Evolutionary conservation across 2,113 vertebrate genomes (phyloP), one percentile per base, ranked within the genome.

Genomic region (Odocoileus hemionus): DNA sequence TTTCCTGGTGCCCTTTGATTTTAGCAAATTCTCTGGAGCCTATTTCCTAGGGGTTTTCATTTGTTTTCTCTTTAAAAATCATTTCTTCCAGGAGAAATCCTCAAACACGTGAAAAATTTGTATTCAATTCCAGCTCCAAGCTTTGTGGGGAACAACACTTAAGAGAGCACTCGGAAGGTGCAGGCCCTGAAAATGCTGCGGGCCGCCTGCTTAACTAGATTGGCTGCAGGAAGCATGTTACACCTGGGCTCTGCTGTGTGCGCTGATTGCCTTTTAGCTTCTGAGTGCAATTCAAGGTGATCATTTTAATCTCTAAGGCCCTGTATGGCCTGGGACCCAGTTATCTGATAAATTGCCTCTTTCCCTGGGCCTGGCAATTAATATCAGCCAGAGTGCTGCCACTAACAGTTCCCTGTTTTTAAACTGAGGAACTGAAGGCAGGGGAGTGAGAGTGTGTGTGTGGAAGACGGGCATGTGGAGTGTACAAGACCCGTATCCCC

Each of bases 211-310:
- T 96, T 97, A 93, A 97, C 95, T 94, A 93, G 97, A 98, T 97
- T 89, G 98, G 94, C 89, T 58, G 26, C 96, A 70, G 1, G 96
- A 43, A 93, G 91, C 97, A 15, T 36, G 91, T 60, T 86, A 86
- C 97, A 97, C 97, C 98, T 98, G 98, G 25, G 94, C 95, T 96
- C 97, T 43, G 92, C 78, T 5, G 0, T 15, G 97, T 82, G 64
- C 0, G 7, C 93, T 98, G 98, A 98, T 98, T 98, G 98, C 96
- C 96, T 98, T 97, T 98, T 95, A 86, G 86, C 94, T 92, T 87
- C 98, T 97, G 91, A 98, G 97, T 95, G 98, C 98, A 98, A 97
- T 98, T 98, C 95, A 98, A 93, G 98, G 97, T 94, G 97, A 98
- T 97, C 97, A 97, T 98, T 98, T 98, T 98, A 98, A 98, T 98